Conservation (phyloP, 2,797 vertebrate genomes). For the Myotis daubentonii region DNA sequence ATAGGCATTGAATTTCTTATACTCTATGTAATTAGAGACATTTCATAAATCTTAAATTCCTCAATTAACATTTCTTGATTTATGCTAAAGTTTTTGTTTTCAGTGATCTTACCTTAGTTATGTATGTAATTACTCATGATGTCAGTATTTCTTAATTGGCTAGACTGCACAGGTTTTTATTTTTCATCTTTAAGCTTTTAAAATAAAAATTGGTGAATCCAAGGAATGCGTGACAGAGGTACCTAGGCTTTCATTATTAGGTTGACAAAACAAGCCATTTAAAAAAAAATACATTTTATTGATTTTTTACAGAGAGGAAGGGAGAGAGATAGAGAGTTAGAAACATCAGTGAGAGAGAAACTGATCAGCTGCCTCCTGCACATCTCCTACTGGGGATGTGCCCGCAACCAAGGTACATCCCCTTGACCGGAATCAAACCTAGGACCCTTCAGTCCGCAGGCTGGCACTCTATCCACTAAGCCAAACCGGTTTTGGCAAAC, state of each 20-base stretch:
- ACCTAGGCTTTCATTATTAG: conserved; percentile 9
- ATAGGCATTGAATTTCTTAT: neutral
- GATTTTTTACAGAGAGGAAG: no score
- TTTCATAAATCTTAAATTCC: conserved; percentile 16
- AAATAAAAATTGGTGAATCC: conserved; percentile 25
- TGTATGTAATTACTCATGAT: conserved; percentile 70
- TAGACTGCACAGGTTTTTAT: conserved; percentile 62
- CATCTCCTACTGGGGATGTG: no score
- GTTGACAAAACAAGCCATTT: neutral
- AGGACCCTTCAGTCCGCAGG: no score
- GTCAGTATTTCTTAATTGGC: neutral
- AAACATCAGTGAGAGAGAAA: no score
- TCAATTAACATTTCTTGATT: conserved; percentile 15
- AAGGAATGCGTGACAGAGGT: neutral
- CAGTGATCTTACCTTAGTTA: neutral
- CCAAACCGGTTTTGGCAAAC: neutral
- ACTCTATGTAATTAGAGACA: neutral
- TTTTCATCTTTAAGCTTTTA: conserved; percentile 18
- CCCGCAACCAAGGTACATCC: no score
- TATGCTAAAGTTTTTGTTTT: conserved; percentile 42
- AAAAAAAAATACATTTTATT: no score
- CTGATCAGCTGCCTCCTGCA: no score
- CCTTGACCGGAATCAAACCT: no score
- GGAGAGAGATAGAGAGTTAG: no score
- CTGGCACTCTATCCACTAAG: no score